Percentiles rank a stretch among this genome's conserved stretches.
These are phyloP conservation scores for Melanocharis versteri DNA, from an alignment of 2,113 vertebrate species.

Conservation along the genomic window DNA sequence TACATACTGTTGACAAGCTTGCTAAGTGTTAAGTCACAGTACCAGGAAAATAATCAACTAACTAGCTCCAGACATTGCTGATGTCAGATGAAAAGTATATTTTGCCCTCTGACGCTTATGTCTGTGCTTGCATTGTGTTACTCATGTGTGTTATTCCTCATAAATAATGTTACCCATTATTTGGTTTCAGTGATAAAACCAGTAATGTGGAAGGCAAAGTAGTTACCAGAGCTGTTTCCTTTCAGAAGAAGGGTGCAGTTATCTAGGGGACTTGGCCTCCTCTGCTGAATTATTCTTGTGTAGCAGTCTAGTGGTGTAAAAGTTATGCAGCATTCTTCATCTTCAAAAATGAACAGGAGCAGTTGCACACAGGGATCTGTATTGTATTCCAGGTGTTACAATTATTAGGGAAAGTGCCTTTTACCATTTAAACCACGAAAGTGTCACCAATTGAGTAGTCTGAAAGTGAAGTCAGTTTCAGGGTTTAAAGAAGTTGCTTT, in stretches of 20 bases:
- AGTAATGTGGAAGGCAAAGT: not conserved
- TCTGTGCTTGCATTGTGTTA: not conserved
- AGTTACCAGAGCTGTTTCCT: not conserved
- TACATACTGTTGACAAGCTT: not conserved
- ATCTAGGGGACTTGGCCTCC: not conserved
- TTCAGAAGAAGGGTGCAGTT: not conserved
- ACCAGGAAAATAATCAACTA: not conserved
- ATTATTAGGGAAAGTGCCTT: not conserved
- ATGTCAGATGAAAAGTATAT: not conserved
- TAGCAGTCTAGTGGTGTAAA: not conserved
- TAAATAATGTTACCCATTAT: not conserved
- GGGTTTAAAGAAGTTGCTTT: not conserved
- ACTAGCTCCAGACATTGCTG: not conserved
- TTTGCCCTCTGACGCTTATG: not conserved
- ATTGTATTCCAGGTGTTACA: not conserved
- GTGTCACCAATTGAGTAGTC: not conserved
- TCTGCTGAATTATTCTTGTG: rapidly evolving
- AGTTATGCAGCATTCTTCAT: not conserved
- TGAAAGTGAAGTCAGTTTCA: not conserved
- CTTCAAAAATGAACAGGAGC: not conserved
- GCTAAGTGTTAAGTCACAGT: not conserved
- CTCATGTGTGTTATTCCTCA: not conserved
- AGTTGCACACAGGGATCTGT: not conserved
- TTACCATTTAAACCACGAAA: not conserved
- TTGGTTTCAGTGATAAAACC: not conserved